phyloP scores from a whole-genome alignment of 2,797 vertebrate genomes.

The Luscinia luscinia region DNA sequence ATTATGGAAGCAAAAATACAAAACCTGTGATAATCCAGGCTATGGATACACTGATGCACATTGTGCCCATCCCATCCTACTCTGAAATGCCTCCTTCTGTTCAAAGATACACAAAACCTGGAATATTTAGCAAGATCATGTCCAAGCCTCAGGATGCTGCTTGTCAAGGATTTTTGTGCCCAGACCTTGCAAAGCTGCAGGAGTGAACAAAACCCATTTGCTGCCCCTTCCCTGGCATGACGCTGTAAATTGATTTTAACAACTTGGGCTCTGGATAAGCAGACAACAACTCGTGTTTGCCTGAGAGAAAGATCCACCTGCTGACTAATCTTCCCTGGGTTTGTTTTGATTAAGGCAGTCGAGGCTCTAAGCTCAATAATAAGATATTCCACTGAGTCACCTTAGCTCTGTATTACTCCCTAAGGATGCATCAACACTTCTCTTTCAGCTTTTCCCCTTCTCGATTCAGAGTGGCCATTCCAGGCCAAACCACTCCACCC shows the following conservation, averaged over 20 bases:
- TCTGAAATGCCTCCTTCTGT: not conserved
- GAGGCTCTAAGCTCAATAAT: constrained; percentile 20
- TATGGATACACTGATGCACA: fast-evolving
- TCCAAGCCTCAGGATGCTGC: not conserved
- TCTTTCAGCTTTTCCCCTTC: not conserved
- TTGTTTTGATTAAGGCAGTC: not conserved
- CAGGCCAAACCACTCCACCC: not conserved
- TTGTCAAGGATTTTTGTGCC: not conserved
- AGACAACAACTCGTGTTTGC: not conserved
- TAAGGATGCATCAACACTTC: not conserved
- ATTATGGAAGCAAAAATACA: not conserved
- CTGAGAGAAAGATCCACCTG: not conserved
- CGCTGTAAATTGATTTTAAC: not conserved
- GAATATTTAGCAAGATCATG: fast-evolving
- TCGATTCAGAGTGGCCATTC: not conserved
- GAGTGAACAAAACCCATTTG: not conserved
- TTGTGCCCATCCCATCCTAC: not conserved
- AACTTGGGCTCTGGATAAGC: not conserved
- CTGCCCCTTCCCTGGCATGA: fast-evolving
- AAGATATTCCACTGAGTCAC: constrained; percentile 51
- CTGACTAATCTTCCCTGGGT: constrained; percentile 3
- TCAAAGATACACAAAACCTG: fast-evolving
- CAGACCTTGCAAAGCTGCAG: not conserved
- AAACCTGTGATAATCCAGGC: not conserved
- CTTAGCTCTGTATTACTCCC: not conserved